These are phyloP conservation scores for Isoperla grammatica DNA, from an alignment of 2,888 invertebrate genomes.

Conservation along the genomic window DNA sequence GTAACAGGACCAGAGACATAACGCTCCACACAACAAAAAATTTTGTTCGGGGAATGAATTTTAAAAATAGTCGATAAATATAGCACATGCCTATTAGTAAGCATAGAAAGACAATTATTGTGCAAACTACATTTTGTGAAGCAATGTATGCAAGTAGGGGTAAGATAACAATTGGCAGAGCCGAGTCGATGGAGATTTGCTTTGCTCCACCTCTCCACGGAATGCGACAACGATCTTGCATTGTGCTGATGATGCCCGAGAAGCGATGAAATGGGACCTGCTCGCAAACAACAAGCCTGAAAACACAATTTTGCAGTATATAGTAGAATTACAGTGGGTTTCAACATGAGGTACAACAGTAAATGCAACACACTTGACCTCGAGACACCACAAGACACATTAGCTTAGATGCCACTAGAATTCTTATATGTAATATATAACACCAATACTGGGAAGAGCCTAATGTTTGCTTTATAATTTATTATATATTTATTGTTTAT, in stretches of 20 bases:
- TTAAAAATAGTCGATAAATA: conserved; percentile 34
- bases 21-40: conserved; percentile 73
- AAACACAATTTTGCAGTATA: conserved; percentile 35
- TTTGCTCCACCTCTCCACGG: conserved; percentile 57
- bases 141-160: conserved; percentile 47
- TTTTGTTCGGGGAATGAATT: conserved; percentile 51
- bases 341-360: no score
- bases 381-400: no score
- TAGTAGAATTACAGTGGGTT: no score
- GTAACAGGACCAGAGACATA: conserved; percentile 59
- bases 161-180: conserved; percentile 48
- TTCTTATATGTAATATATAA: no score
- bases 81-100: conserved; percentile 31
- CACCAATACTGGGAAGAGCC: no score
- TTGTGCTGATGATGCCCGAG: conserved; percentile 44
- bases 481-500: no score
- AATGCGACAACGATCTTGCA: conserved; percentile 51
- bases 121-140: conserved; percentile 44
- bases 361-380: no score
- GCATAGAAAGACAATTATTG: conserved; percentile 39
- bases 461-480: no score
- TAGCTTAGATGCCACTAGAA: no score
- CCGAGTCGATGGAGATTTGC: conserved; percentile 48
- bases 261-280: conserved; percentile 39
- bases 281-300: conserved; percentile 43